Evolutionary conservation across 1,140 invertebrate species (phyloP).

Genomic region (Lethrus apterus): DNA sequence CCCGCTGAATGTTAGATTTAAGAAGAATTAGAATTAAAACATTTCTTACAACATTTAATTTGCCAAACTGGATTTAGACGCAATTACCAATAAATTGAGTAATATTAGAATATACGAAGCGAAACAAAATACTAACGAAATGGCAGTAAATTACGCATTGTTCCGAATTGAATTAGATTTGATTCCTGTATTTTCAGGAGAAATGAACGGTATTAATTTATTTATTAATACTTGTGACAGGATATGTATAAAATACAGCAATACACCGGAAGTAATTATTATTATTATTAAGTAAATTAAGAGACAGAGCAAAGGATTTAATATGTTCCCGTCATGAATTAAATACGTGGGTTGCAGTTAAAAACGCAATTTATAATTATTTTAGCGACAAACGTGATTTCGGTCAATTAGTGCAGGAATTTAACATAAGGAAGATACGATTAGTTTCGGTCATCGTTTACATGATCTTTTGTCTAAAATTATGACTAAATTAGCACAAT

Average conservation of each 20-base stretch:
- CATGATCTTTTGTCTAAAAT: not conserved
- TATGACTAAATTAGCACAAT: not conserved
- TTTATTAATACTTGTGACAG: not conserved
- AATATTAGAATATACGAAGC: too few relatives aligned
- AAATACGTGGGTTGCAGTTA: slow-evolving; percentile 2
- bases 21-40: too few relatives aligned
- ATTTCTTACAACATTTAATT: too few relatives aligned
- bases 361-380: not conserved
- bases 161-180: not conserved
- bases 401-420: slow-evolving; percentile 2
- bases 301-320: not conserved
- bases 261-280: not conserved
- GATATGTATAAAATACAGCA: not conserved
- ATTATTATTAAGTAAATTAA: not conserved
- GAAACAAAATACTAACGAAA: too few relatives aligned
- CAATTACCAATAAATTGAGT: too few relatives aligned
- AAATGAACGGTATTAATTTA: slow-evolving; percentile 1
- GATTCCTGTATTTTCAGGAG: not conserved
- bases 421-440: slow-evolving; percentile 2
- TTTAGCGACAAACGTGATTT: slow-evolving; percentile 7
- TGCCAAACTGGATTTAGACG: too few relatives aligned
- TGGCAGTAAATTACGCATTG: not conserved
- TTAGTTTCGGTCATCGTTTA: not conserved
- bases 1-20: too few relatives aligned
- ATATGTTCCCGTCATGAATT: slow-evolving; percentile 6